phyloP scores from a whole-genome alignment of 2,888 invertebrate species.

The Halocaridina rubra region DNA sequence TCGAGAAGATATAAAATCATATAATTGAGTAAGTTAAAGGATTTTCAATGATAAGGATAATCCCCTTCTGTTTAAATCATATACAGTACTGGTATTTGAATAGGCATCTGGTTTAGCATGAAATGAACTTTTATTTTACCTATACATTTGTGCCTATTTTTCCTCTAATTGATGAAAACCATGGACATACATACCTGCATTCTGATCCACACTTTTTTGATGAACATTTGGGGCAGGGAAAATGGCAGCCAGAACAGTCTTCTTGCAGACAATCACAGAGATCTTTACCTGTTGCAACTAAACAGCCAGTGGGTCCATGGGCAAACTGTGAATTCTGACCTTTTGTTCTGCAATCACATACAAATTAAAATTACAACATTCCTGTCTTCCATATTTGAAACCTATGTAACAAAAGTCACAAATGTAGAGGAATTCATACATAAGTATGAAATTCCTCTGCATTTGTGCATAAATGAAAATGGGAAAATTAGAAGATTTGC shows the following conservation, averaged over 20 bases:
- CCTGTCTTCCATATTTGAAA: neutral
- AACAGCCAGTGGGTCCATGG: conserved; percentile 33
- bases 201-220: conserved; percentile 84
- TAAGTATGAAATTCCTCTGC: neutral
- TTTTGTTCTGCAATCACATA: neutral
- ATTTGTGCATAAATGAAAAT: neutral
- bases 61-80: too few species aligned
- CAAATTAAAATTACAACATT: neutral
- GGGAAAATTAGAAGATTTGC: neutral
- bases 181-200: conserved; percentile 80
- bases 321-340: neutral
- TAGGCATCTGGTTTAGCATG: too few species aligned
- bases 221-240: conserved; percentile 79
- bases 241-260: conserved; percentile 86
- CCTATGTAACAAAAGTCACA: neutral
- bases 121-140: too few species aligned
- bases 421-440: neutral
- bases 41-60: too few species aligned
- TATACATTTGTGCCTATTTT: too few species aligned
- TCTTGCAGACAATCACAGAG: conserved; percentile 86
- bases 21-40: too few species aligned
- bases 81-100: too few species aligned
- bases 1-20: too few species aligned
- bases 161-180: too few species aligned
- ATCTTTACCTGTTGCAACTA: conserved; percentile 76